Percentiles rank a stretch among this genome's conserved stretches.
These are phyloP conservation scores for Rhadina sibilatrix DNA, from an alignment of 2,113 vertebrate species.

Conservation along the genomic window DNA sequence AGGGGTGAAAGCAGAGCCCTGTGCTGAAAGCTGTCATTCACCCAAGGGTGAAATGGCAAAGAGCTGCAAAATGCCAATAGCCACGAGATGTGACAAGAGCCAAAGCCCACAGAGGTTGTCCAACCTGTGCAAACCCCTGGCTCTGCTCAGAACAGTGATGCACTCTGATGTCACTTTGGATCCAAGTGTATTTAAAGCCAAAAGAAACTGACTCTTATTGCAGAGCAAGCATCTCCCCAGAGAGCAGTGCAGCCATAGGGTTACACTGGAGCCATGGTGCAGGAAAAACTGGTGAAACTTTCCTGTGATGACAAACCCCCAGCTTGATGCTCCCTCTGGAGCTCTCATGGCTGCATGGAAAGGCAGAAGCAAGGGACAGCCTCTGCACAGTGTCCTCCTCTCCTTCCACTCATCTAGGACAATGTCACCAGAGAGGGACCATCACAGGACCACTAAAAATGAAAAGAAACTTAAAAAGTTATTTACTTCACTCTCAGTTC, in stretches of 20 bases:
- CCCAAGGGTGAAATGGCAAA: not conserved
- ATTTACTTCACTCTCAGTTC: not conserved
- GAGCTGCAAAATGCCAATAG: not conserved
- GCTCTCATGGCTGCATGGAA: not conserved
- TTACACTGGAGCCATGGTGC: not conserved
- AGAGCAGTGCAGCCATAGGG: not conserved
- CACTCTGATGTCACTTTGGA: not conserved
- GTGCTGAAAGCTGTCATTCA: not conserved
- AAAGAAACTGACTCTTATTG: not conserved
- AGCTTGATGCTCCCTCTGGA: not conserved
- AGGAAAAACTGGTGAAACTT: not conserved
- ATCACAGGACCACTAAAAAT: not conserved
- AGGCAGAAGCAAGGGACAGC: not conserved
- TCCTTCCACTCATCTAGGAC: not conserved
- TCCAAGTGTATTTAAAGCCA: not conserved
- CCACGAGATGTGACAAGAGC: rapidly evolving
- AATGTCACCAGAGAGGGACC: rapidly evolving
- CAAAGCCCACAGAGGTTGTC: not conserved
- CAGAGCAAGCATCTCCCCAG: not conserved
- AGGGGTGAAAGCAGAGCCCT: rapidly evolving
- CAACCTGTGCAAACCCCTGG: rapidly evolving
- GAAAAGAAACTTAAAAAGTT: not conserved
- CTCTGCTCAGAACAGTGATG: not conserved
- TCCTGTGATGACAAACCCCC: not conserved
- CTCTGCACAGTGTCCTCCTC: not conserved